These are phyloP conservation scores for Brassicogethes aeneus DNA, from an alignment of 2,888 invertebrate genomes.

Conservation along the genomic window DNA sequence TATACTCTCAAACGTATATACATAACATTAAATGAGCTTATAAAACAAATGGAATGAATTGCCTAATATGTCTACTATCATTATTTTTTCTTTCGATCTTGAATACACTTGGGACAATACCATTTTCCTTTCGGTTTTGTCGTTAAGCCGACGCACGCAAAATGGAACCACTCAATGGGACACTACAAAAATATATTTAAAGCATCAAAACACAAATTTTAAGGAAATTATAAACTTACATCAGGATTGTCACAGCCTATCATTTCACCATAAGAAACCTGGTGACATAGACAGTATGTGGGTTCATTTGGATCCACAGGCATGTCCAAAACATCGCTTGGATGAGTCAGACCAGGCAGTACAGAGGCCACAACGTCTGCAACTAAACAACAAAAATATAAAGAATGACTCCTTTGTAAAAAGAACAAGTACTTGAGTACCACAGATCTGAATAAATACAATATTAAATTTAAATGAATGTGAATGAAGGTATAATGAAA, in stretches of 20 bases:
- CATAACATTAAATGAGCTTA: not conserved
- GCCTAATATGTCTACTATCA: slow-evolving; percentile 20
- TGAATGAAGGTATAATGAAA: no score
- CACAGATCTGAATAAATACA: slow-evolving; percentile 3
- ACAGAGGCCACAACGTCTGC: slow-evolving; percentile 38
- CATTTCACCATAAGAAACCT: slow-evolving; percentile 96
- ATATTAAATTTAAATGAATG: no score
- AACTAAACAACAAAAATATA: slow-evolving; percentile 19
- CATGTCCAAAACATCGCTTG: slow-evolving; percentile 85
- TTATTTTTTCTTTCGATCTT: slow-evolving; percentile 73
- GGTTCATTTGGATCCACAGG: slow-evolving; percentile 97
- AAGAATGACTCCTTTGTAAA: not conserved
- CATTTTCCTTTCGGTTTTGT: slow-evolving; percentile 92
- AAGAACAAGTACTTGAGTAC: no score
- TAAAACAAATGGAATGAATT: slow-evolving; percentile 15
- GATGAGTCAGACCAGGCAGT: slow-evolving; percentile 60
- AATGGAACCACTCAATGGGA: slow-evolving; percentile 94
- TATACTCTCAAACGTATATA: not conserved
- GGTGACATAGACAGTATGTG: slow-evolving; percentile 95
- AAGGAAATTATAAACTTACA: slow-evolving; percentile 42
- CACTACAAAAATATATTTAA: slow-evolving; percentile 42
- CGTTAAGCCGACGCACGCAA: slow-evolving; percentile 84
- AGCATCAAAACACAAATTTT: slow-evolving; percentile 2
- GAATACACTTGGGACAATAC: slow-evolving; percentile 89
- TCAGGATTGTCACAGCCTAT: slow-evolving; percentile 92